Percentiles rank a stretch among this genome's conserved stretches.
These are phyloP conservation scores for Trissolcus brochymenae DNA, from an alignment of 2,888 invertebrate species.

Conservation along the genomic window DNA sequence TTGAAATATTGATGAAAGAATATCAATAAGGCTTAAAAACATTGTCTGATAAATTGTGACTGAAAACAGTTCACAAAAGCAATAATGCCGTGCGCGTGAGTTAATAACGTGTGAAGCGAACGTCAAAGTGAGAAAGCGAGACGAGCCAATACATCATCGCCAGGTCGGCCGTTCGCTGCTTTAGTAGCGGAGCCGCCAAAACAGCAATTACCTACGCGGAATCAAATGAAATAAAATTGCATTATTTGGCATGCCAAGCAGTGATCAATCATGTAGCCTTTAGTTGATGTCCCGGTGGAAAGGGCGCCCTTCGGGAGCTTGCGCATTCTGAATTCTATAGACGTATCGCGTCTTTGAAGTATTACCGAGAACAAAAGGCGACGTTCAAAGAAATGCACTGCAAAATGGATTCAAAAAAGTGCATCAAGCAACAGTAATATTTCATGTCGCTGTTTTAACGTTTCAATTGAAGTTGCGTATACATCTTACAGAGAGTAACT, in stretches of 20 bases:
- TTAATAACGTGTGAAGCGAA: slow-evolving; percentile 58
- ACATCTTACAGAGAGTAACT: slow-evolving; percentile 45
- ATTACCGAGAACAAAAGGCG: slow-evolving; percentile 55
- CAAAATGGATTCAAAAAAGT: slow-evolving; percentile 55
- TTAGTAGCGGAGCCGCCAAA: slow-evolving; percentile 71
- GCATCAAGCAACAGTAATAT: slow-evolving; percentile 46
- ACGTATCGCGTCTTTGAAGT: slow-evolving; percentile 56
- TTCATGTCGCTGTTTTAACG: slow-evolving; percentile 55
- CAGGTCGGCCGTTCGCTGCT: slow-evolving; percentile 67
- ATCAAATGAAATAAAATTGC: slow-evolving; percentile 77
- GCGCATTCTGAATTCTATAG: slow-evolving; percentile 51
- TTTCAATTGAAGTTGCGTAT: slow-evolving; percentile 50
- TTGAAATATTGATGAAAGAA: slow-evolving; percentile 21
- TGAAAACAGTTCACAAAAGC: slow-evolving; percentile 45
- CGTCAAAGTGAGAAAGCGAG: slow-evolving; percentile 61
- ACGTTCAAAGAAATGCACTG: slow-evolving; percentile 52
- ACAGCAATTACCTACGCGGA: slow-evolving; percentile 75
- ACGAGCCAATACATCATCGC: slow-evolving; percentile 73
- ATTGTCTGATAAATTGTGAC: slow-evolving; percentile 29
- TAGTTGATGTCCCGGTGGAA: slow-evolving; percentile 55
- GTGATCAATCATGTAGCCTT: slow-evolving; percentile 75
- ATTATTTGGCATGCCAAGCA: slow-evolving; percentile 75
- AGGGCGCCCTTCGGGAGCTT: slow-evolving; percentile 48
- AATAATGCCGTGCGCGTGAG: slow-evolving; percentile 54
- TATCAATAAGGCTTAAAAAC: slow-evolving; percentile 28